phyloP scores from a whole-genome alignment of 2,888 invertebrate species.

The Ichneumoninae sp. region DNA sequence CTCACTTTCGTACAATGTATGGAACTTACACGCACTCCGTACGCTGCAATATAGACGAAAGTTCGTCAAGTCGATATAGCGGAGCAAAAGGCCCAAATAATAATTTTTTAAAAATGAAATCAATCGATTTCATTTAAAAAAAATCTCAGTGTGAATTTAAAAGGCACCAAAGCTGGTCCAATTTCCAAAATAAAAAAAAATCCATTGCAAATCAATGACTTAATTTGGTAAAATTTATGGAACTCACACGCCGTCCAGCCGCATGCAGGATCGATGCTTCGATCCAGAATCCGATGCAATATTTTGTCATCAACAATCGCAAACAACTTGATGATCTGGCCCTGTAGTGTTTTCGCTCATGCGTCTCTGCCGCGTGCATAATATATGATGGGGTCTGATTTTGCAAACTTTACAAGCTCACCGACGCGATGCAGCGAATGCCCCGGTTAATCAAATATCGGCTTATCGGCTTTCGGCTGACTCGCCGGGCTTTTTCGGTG shows the following conservation, averaged over 20 bases:
- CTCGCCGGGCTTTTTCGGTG: constrained; percentile 21
- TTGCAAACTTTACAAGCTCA: not conserved
- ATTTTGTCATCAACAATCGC: not conserved
- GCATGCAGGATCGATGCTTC: not conserved
- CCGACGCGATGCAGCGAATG: not conserved
- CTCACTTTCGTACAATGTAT: too few relatives aligned
- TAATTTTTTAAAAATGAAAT: too few relatives aligned
- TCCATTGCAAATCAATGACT: not conserved
- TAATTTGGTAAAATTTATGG: not conserved
- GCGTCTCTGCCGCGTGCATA: not conserved
- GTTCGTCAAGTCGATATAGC: too few relatives aligned
- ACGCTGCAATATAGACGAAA: too few relatives aligned
- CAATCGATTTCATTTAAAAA: too few relatives aligned
- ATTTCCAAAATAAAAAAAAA: too few relatives aligned
- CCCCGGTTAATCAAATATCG: constrained; percentile 32
- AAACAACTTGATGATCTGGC: not conserved
- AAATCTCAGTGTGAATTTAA: too few relatives aligned
- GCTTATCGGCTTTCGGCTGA: constrained; percentile 19
- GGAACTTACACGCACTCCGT: too few relatives aligned
- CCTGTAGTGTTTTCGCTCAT: too few relatives aligned
- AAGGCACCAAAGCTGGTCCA: too few relatives aligned
- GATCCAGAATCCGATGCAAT: not conserved
- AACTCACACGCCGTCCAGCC: too few relatives aligned
- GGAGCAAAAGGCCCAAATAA: too few relatives aligned
- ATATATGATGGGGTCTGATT: not conserved